A percentile compares a stretch with the other conserved stretches of the same genome.
Evolutionary conservation across 2,113 vertebrate species (phyloP).

Genomic region (Eulemur macaco): DNA sequence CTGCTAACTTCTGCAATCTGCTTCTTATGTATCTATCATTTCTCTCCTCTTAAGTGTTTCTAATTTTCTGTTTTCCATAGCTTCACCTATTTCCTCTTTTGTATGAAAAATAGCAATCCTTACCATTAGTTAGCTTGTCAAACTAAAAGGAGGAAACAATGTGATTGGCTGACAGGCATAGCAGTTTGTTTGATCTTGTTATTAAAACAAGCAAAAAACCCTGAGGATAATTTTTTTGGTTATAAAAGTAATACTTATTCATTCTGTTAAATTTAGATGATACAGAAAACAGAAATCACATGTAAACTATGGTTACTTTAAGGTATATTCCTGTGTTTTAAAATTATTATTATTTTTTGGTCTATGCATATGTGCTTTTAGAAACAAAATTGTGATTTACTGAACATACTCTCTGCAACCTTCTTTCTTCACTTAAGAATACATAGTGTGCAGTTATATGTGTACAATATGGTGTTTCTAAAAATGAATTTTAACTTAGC

Average conservation of each 20-base stretch:
- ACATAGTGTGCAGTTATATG: not conserved
- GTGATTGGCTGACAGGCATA: not conserved
- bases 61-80: not conserved
- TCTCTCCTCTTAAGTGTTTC: not conserved
- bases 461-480: not conserved
- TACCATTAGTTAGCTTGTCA: not conserved
- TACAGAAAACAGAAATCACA: not conserved
- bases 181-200: not conserved
- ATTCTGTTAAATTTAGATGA: not conserved
- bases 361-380: not conserved
- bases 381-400: not conserved
- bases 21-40: not conserved
- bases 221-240: not conserved
- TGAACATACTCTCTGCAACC: not conserved
- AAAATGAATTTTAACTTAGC: slow-evolving; percentile 41
- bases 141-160: not conserved
- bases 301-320: not conserved
- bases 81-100: not conserved
- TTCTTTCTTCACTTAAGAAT: not conserved
- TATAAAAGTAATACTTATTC: not conserved
- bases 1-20: not conserved
- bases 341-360: not conserved
- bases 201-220: not conserved
- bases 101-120: not conserved
- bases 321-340: not conserved